Percentiles rank a stretch among this genome's conserved stretches.
These are phyloP conservation scores for Lucifuga dentata DNA, from an alignment of 2,113 vertebrate genomes.

Conservation along the genomic window DNA sequence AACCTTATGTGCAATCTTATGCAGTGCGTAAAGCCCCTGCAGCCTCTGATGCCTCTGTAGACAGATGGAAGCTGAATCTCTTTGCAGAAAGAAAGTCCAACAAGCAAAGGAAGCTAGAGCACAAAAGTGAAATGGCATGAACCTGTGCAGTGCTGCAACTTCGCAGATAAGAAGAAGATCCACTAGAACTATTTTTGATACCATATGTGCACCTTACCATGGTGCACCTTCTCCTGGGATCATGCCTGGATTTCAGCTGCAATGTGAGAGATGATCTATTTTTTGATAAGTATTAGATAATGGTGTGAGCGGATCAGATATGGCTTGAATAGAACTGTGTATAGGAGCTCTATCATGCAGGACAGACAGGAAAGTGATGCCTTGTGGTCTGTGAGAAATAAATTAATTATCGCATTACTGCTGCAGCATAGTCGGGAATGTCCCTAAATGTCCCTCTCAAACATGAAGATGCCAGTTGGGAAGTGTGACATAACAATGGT, in stretches of 20 bases:
- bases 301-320: conserved; percentile 13
- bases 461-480: conserved; percentile 34
- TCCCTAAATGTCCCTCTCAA: conserved; percentile 21
- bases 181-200: conserved; percentile 62
- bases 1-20: too few relatives aligned
- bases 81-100: conserved; percentile 6
- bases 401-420: conserved; percentile 62
- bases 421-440: conserved; percentile 31
- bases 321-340: background rate
- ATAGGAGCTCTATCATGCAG: conserved; percentile 12
- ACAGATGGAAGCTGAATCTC: conserved; percentile 1
- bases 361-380: conserved; percentile 22
- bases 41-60: conserved; percentile 30
- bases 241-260: background rate
- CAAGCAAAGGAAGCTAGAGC: conserved; percentile 29
- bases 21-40: conserved; percentile 13
- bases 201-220: conserved; percentile 26
- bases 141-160: conserved; percentile 14
- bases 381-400: conserved; percentile 54
- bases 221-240: conserved; percentile 24
- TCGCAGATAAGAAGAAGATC: conserved; percentile 35
- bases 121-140: conserved; percentile 15
- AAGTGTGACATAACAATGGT: conserved; percentile 8
- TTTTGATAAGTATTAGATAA: conserved; percentile 51
- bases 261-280: conserved; percentile 34